These are phyloP conservation scores for Lateolabrax maculatus DNA, from an alignment of 2,797 vertebrate genomes.

Conservation along the genomic window DNA sequence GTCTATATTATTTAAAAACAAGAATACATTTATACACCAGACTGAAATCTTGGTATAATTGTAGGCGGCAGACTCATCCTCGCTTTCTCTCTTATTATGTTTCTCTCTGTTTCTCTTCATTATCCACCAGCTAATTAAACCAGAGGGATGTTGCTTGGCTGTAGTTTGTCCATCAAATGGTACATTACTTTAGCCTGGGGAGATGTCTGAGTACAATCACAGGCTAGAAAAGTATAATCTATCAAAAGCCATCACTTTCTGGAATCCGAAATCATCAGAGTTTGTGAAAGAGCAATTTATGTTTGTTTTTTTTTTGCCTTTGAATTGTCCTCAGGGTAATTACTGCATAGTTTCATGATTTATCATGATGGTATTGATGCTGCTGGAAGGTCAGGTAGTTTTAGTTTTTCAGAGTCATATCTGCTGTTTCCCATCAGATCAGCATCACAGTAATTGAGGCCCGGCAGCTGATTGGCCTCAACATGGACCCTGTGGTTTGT, in stretches of 20 bases:
- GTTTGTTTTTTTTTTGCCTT: constrained; percentile 3
- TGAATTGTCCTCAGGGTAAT: constrained; percentile 22
- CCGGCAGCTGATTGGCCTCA: constrained; percentile 95
- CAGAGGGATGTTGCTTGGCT: constrained; percentile 41
- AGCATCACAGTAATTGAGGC: constrained; percentile 95
- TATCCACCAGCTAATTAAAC: constrained; percentile 64
- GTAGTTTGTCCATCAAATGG: constrained; percentile 20
- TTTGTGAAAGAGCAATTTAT: constrained; percentile 1
- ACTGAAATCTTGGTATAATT: constrained; percentile 8
- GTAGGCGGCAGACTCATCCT: constrained; percentile 7
- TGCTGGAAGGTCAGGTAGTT: constrained; percentile 5
- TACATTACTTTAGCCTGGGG: constrained; percentile 5
- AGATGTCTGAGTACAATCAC: constrained; percentile 14
- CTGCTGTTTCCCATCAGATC: constrained; percentile 84
- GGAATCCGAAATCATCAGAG: constrained; percentile 11
- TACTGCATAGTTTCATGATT: constrained; percentile 22
- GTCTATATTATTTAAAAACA: constrained; percentile 47
- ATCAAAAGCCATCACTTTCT: constrained; percentile 3
- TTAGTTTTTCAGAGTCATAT: not conserved
- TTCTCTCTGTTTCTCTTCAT: constrained; percentile 12
- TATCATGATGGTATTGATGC: not conserved
- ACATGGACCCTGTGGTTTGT: constrained; percentile 98
- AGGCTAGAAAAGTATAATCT: constrained; percentile 1
- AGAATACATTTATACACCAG: not conserved
- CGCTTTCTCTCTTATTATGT: not conserved